Base-by-base conservation (phyloP, 2,113 vertebrate genomes). In the Tachysurus fulvidraco region DNA sequence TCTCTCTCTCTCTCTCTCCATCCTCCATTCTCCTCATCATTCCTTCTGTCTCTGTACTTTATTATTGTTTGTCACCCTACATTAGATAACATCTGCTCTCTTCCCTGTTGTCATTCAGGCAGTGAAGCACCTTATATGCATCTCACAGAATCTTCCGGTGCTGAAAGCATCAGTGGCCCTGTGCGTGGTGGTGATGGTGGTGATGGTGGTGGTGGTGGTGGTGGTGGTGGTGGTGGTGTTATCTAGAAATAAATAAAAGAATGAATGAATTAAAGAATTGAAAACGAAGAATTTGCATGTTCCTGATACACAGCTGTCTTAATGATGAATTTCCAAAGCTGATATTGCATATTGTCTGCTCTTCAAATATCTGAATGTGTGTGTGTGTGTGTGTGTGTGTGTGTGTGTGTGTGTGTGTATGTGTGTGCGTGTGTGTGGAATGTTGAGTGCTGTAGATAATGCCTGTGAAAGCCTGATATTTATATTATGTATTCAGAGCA, bases 1-100 rank as follows among this genome's bases (percentile, higher is more conserved):
- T 81, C 78, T 81, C 65, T 50, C 55, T 81, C 78, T 81, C 57
- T 84, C 64, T 62, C 9, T 85, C n/a, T 36, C 50, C 69, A 46
- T 78, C 73, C 67, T n/a, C 83, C 83, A 44, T 52, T 79, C 23
- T 30, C 25, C 30, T 23, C 67, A 54, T 28, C 71, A 50, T 28
- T 62, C 73, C n/a, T 7, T 44, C 55, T 77, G n/a, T 62, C 59
- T 81, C 6, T 73, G 23, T 73, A 60, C 44, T 21, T 57, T 71
- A 71, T 81, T 81, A 50, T 60, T 86, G 1, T 65, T 50, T 12
- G 12, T 52, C 50, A 12, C 74, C 55, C 76, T 36, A 55, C 30
- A 9, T 12, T 28, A 84, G 67, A 67, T 65, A 55, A 79, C 60
- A 85, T 67, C 74, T 67, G 83, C 71, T 77, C 25, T 85, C 71